Base-by-base conservation (phyloP, 2,797 vertebrate genomes). In the Petrocephalus sullivani region DNA sequence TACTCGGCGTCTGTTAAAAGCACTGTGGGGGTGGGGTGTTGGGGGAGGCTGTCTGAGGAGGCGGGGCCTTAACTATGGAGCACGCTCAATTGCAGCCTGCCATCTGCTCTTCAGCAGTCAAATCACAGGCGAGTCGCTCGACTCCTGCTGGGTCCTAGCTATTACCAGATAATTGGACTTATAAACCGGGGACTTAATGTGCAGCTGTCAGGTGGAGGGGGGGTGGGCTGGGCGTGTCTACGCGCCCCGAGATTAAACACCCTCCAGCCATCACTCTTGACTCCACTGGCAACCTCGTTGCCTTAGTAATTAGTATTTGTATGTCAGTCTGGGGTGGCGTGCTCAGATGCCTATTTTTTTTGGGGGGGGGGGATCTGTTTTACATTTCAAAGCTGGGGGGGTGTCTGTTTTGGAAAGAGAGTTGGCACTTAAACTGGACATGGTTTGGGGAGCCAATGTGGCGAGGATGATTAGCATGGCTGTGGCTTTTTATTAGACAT, bases 111-210 rank as follows among this genome's bases (percentile, higher is more conserved):
- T 90, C 91, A 92, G 93, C 93, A 95, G 95, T 94, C 56, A 94
- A 93, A 94, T 95, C 94, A 94, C 92, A 92, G 95, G 93, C 90
- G 92, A 92, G 92, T 92, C 92, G 91, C 91, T 90, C 89, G 89
- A 91, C 89, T 93, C 93, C 94, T 46, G 88, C 93, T 90, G 92
- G 91, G 87, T 91, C 90, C 92, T 91, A 92, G 91, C 93, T 95
- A 95, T 94, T 95, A 95, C 93, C 92, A 88, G 92, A 95, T 96
- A 96, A 97, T 97, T 96, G 96, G 94, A 95, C 94, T 92, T 92
- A 94, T 93, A 93, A 93, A 91, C 91, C 91, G 87, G 86, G 91
- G 91, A 92, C 94, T 96, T 94, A 92, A 94, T 95, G 93, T 96
- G 94, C 96, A 97, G 96, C 96, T 97, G 96, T 96, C 95, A 96